These are phyloP conservation scores for Drosophila gunungcola DNA, from an alignment of 1,140 invertebrate genomes.

Conservation along the genomic window DNA sequence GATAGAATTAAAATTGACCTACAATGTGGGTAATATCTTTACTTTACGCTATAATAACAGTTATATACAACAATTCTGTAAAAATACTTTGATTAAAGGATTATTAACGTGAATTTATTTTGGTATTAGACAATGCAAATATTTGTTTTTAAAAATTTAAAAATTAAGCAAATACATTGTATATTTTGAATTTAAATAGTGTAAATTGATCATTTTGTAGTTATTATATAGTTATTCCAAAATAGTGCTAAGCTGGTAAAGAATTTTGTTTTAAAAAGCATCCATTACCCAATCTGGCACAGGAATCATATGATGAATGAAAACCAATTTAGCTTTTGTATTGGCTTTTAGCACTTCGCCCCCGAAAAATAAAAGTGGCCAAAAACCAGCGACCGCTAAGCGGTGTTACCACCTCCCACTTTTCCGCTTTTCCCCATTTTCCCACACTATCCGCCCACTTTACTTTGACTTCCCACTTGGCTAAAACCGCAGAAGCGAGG, in stretches of 20 bases:
- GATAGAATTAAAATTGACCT: not conserved
- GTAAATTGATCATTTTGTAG: too few species aligned
- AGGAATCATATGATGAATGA: constrained; percentile 16
- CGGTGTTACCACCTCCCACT: constrained; percentile 15
- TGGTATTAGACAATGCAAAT: too few species aligned
- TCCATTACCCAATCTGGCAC: constrained; percentile 16
- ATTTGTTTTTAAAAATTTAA: too few species aligned
- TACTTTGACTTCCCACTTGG: constrained; percentile 25
- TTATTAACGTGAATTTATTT: too few species aligned
- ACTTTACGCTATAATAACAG: too few species aligned
- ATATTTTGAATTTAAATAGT: too few species aligned
- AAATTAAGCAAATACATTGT: too few species aligned
- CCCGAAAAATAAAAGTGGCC: constrained; percentile 20
- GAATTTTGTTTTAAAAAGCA: constrained; percentile 3
- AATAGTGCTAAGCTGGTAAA: not conserved
- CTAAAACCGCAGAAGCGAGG: constrained; percentile 37
- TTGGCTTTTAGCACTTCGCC: constrained; percentile 28
- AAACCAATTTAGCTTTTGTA: constrained; percentile 29
- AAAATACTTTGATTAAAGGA: too few species aligned
- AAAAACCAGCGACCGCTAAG: constrained; percentile 32
- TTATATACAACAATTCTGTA: too few species aligned
- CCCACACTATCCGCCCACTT: constrained; percentile 14
- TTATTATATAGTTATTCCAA: too few species aligned
- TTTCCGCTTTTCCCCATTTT: constrained; percentile 10
- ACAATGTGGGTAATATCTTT: too few species aligned